Evolutionary conservation across 2,113 vertebrate genomes (phyloP), one percentile per base, ranked within the genome.

Genomic region (Pelvicachromis taeniatus): DNA sequence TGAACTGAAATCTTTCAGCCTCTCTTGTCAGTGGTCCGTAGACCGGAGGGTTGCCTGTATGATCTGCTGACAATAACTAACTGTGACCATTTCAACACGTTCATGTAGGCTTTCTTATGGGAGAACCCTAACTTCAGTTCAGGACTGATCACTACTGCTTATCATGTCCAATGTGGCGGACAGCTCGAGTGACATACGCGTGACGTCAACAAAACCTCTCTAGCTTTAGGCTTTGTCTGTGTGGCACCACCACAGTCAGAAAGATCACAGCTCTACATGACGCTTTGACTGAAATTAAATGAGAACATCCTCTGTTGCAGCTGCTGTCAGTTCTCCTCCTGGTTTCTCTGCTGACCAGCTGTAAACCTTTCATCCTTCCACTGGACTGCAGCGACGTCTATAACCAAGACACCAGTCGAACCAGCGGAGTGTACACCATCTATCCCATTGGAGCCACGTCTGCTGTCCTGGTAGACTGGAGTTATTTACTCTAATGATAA

Each of bases 341-440:
- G 53, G 56, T 56, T 56, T 56, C 81, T 2, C 4, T 53, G 53
- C 3, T 78, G 52, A 80, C 9, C 42, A 7, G 53, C 59, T 19
- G 61, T 40, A 12, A 17, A 9, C 40, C 6, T 2, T 14, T 75
- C n/a, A 1, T 52, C n/a, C 16, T 48, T 0, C 81, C 88, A 0
- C 0, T 63, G 6, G 78, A 87, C 82, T 89, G 88, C 78, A 75
- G 12, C 5, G 59, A 87, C 31, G 31, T 89, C 54, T 9, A 54
- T 19, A 4, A 31, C 2, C 1, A 77, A 1, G 16, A 79, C 29
- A 48, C 7, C 3, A 81, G 17, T 58, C 10, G 1, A 6, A 12
- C 45, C 59, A 87, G 82, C 2, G 85, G 78, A 38, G 85, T 86
- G 19, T 78, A 83, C 84, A 80, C 81, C 56, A 83, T 86, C 77